Percentiles rank a stretch among this genome's conserved stretches.
Conservation (phyloP, 2,888 invertebrate genomes). For the Busseola fusca region DNA sequence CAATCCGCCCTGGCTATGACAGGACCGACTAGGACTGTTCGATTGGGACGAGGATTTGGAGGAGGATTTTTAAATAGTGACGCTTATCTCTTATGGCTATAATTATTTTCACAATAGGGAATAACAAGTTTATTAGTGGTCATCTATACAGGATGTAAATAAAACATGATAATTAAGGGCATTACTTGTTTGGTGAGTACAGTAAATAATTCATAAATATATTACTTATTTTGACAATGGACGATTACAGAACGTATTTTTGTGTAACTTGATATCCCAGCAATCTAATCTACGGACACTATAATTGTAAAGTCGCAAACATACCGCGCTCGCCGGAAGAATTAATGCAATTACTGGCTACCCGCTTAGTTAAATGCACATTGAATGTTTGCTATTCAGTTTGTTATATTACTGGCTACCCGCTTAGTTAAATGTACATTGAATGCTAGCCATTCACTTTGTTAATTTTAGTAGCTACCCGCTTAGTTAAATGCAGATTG, state of each 20-base stretch:
- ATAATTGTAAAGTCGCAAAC: slow-evolving; percentile 4
- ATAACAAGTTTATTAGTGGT: not conserved
- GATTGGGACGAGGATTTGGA: not conserved
- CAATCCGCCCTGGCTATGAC: too few species aligned
- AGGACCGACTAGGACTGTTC: not conserved
- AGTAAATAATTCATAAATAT: not conserved
- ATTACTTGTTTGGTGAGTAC: not conserved
- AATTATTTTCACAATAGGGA: not conserved
- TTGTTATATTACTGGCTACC: slow-evolving; percentile 10
- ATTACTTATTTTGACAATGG: not conserved
- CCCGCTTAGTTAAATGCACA: slow-evolving; percentile 30
- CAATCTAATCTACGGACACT: not conserved
- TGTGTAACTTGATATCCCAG: not conserved
- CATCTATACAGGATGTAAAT: not conserved
- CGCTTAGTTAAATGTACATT: too few species aligned
- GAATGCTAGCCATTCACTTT: too few species aligned
- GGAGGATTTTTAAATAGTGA: not conserved
- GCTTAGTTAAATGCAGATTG: too few species aligned
- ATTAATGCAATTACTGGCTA: slow-evolving; percentile 30
- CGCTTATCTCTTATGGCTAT: not conserved
- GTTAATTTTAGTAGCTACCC: too few species aligned
- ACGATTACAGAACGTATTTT: not conserved
- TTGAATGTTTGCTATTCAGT: slow-evolving; percentile 23
- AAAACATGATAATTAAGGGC: too few species aligned
- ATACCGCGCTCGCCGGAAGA: not conserved